A percentile compares a stretch with the other conserved stretches of the same genome.
phyloP scores from a whole-genome alignment of 2,797 vertebrate species.

The Oreochromis grahami region DNA sequence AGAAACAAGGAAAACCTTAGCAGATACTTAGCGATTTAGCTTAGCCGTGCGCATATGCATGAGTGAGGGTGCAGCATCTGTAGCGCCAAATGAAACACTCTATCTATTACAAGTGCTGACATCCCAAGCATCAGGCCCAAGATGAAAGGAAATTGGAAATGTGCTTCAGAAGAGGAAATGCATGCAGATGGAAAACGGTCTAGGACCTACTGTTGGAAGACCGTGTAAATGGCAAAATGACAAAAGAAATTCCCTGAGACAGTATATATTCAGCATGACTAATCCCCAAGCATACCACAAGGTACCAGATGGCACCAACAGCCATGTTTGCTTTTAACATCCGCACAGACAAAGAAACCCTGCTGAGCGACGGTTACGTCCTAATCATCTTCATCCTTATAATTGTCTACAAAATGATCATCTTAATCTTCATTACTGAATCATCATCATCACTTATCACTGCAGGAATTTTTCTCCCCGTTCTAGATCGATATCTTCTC shows the following conservation, averaged over 20 bases:
- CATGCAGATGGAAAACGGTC: conserved; percentile 34
- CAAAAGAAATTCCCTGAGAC: conserved; percentile 37
- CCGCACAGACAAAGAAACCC: conserved; percentile 11
- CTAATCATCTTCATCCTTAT: neutral
- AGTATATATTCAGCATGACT: conserved; percentile 38
- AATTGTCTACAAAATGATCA: conserved; percentile 3
- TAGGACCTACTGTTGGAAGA: neutral
- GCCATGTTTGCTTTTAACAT: conserved; percentile 41
- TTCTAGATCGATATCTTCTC: neutral
- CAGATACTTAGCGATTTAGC: neutral
- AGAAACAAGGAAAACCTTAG: conserved; percentile 24
- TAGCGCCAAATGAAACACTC: conserved; percentile 12
- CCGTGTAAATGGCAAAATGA: conserved; percentile 23
- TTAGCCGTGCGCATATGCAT: neutral
- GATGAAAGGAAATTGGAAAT: conserved; percentile 44
- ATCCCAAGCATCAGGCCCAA: neutral
- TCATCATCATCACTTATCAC: conserved; percentile 27
- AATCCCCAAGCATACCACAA: conserved; percentile 42
- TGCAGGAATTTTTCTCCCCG: neutral
- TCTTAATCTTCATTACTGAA: conserved; percentile 28
- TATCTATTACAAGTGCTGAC: conserved; percentile 39
- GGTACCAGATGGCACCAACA: conserved; percentile 40
- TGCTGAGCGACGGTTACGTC: neutral
- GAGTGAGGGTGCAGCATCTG: neutral
- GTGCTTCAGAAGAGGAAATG: conserved; percentile 31